phyloP scores from a whole-genome alignment of 2,888 invertebrate species.

The Acrobasis consociella region DNA sequence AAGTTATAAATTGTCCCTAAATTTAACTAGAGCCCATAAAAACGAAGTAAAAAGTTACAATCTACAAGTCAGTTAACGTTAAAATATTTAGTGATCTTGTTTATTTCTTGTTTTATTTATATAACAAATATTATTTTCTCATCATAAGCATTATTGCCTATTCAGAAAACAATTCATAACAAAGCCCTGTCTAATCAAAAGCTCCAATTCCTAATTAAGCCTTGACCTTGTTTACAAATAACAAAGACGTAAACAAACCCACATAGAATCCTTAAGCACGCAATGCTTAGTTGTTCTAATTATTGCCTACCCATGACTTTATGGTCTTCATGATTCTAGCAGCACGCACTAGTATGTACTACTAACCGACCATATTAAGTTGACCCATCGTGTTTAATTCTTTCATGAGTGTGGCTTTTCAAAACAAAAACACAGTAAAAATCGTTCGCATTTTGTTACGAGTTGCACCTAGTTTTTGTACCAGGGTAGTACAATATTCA shows the following conservation, averaged over 20 bases:
- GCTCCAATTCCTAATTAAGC: constrained; percentile 4
- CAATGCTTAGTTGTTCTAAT: constrained; percentile 41
- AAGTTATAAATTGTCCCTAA: no score
- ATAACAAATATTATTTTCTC: no score
- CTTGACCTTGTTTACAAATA: constrained; percentile 28
- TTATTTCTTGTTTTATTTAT: no score
- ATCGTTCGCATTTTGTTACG: no score
- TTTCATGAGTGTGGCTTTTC: not conserved
- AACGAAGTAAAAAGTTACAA: no score
- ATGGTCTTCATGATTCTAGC: constrained; percentile 41
- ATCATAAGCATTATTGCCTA: no score
- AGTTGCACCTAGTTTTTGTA: no score
- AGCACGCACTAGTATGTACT: constrained; percentile 43
- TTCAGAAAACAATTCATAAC: not conserved
- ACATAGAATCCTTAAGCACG: constrained; percentile 34
- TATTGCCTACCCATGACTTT: constrained; percentile 46
- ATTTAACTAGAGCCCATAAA: no score
- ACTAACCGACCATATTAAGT: constrained; percentile 36
- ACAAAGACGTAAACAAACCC: constrained; percentile 31
- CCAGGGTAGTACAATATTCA: no score
- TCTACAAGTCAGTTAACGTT: no score
- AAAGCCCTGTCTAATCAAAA: not conserved
- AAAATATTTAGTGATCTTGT: no score
- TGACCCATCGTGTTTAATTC: constrained; percentile 35
- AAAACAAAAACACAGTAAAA: not conserved